A percentile compares a stretch with the other conserved stretches of the same genome.
Evolutionary conservation across 2,797 vertebrate genomes (phyloP).

Genomic region (Oreortyx pictus): DNA sequence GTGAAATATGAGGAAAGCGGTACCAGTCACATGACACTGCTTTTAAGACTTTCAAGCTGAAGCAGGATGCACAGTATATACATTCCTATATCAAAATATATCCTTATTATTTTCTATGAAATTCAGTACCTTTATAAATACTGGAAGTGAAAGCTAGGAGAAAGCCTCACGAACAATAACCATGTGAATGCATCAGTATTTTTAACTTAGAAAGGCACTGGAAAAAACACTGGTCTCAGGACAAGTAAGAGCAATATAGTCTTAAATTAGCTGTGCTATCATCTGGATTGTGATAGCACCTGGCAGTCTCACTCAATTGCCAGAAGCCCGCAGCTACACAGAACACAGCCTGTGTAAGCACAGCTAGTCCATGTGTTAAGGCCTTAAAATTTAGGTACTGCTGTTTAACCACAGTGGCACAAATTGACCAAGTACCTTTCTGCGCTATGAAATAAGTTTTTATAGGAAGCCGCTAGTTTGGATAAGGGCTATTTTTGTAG

Average conservation of each 20-base stretch:
- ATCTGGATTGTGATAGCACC: background rate
- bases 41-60: background rate
- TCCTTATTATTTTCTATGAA: background rate
- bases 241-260: background rate
- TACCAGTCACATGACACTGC: background rate
- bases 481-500: background rate
- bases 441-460: background rate
- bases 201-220: background rate
- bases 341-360: background rate
- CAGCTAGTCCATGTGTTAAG: rapidly evolving
- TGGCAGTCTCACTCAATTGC: background rate
- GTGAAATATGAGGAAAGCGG: background rate
- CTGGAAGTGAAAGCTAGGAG: background rate
- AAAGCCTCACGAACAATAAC: background rate
- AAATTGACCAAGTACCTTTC: background rate
- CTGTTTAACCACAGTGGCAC: background rate
- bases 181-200: background rate
- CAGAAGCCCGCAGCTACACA: background rate
- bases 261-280: background rate
- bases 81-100: background rate
- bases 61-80: background rate
- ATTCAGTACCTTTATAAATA: background rate
- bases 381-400: background rate
- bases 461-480: background rate
- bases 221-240: background rate